phyloP scores from a whole-genome alignment of 2,797 vertebrate species.

The Xenentodon cancila region DNA sequence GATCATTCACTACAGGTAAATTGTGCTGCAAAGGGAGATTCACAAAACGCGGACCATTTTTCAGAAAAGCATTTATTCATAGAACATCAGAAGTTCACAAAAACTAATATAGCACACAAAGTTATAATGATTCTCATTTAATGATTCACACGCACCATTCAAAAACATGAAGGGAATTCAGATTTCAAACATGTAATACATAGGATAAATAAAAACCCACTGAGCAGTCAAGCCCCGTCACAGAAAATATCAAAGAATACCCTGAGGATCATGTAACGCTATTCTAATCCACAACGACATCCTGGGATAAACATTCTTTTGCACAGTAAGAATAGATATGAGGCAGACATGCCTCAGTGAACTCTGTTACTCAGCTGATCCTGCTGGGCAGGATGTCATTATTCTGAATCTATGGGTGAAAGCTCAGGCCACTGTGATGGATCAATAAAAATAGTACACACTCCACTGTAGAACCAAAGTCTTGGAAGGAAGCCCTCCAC shows the following conservation, averaged over 20 bases:
- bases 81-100: constrained; percentile 4
- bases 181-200: constrained; percentile 46
- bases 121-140: constrained; percentile 11
- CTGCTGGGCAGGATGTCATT: constrained; percentile 13
- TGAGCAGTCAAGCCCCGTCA: constrained; percentile 18
- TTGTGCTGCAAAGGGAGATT: not conserved
- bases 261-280: constrained; percentile 55
- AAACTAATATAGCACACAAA: not conserved
- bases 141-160: constrained; percentile 22
- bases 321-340: constrained; percentile 8
- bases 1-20: constrained; percentile 18
- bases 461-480: constrained; percentile 94
- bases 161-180: constrained; percentile 26
- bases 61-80: constrained; percentile 15
- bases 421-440: constrained; percentile 87
- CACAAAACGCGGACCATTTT: not conserved
- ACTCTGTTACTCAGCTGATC: constrained; percentile 5
- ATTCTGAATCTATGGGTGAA: constrained; percentile 75
- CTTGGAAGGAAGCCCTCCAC: constrained; percentile 88
- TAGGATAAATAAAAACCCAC: constrained; percentile 54
- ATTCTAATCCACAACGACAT: constrained; percentile 50
- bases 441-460: constrained; percentile 91
- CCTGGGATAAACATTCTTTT: constrained; percentile 40
- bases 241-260: constrained; percentile 29
- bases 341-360: constrained; percentile 16